Conservation (phyloP, 2,888 invertebrate species). For the Drosophila mayaguana region DNA sequence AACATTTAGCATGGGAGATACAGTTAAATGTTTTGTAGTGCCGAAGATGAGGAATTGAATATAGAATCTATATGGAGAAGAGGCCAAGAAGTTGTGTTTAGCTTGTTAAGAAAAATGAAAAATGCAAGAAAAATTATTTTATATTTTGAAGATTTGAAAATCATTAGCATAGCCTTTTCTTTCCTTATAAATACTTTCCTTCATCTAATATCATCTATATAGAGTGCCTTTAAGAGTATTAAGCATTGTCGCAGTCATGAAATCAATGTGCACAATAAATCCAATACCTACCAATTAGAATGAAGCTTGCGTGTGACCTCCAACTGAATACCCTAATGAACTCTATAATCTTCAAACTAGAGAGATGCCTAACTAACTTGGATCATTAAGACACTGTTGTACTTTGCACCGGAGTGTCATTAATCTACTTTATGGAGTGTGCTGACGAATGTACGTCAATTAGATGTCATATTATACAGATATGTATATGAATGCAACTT, state of each 20-base stretch:
- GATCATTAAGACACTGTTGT: constrained; percentile 33
- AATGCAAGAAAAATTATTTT: not conserved
- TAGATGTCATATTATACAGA: constrained; percentile 33
- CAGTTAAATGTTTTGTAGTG: too few relatives aligned
- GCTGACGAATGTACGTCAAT: constrained; percentile 36
- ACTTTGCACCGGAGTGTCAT: constrained; percentile 32
- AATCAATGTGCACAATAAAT: not conserved
- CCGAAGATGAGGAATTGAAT: too few relatives aligned
- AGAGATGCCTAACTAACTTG: constrained; percentile 15
- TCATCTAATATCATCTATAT: not conserved
- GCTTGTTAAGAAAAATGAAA: too few relatives aligned
- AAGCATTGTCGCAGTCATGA: not conserved
- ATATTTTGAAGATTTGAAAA: not conserved
- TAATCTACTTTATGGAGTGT: constrained; percentile 36
- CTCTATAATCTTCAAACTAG: not conserved
- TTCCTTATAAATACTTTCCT: not conserved
- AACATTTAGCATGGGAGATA: too few relatives aligned
- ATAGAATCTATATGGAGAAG: too few relatives aligned
- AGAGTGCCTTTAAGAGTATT: not conserved
- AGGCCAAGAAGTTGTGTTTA: too few relatives aligned
- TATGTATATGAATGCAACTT: constrained; percentile 31
- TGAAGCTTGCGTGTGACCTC: constrained; percentile 16
- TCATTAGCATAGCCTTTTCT: too few relatives aligned
- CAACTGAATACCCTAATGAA: constrained; percentile 17
- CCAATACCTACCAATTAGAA: not conserved